These are phyloP conservation scores for Rattus norvegicus DNA, from an alignment of 2,113 vertebrate genomes.

Conservation along the genomic window GRCr8 NC_086020.1:81143501-81144000, in stretches of 20 bases:
- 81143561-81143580: not conserved
- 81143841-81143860: not conserved
- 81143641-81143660: conserved; percentile 56
- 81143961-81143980: not conserved
- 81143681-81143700: not conserved
- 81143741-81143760: conserved; percentile 13
- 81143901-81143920: not conserved
- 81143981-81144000: not conserved
- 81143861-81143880: not conserved
- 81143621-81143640: conserved; percentile 9
- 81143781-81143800: conserved; percentile 63
- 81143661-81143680: conserved; percentile 23
- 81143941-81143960: not conserved
- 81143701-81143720: conserved; percentile 59
- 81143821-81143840: not conserved
- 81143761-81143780: conserved; percentile 45
- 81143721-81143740: conserved; percentile 40
- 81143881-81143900: not conserved
- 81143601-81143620: not conserved
- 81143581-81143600: not conserved
- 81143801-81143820: conserved; percentile 33
- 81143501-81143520: not conserved
- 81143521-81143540: conserved; percentile 21
- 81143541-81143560: not conserved
- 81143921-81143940: not conserved